These are phyloP conservation scores for Agrotis puta DNA, from an alignment of 2,888 invertebrate genomes.

Conservation along the genomic window DNA sequence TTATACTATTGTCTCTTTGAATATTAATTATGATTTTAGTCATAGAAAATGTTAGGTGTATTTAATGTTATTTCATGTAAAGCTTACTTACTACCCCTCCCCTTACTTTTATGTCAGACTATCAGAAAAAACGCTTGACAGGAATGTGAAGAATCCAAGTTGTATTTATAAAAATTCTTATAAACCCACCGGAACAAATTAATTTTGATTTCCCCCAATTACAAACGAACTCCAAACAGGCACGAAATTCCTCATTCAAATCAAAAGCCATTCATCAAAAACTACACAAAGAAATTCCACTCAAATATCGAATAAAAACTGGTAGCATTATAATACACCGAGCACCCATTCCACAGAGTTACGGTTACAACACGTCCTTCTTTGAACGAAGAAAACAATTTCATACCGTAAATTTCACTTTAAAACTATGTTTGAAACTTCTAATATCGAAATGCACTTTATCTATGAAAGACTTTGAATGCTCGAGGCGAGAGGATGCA, in stretches of 20 bases:
- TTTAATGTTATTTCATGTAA: background rate
- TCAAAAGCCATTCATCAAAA: conserved; percentile 32
- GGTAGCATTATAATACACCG: conserved; percentile 68
- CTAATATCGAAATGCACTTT: conserved; percentile 90
- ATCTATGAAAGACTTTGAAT: conserved; percentile 84
- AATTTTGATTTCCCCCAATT: conserved; percentile 13
- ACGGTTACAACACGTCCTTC: conserved; percentile 63
- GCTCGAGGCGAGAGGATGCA: conserved; percentile 84
- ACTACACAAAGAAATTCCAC: conserved; percentile 57
- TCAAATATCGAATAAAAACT: conserved; percentile 58
- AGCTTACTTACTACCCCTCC: background rate
- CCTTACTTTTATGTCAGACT: background rate
- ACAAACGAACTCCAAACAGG: conserved; percentile 32
- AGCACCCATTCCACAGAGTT: conserved; percentile 66
- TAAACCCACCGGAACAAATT: background rate
- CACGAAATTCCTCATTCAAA: conserved; percentile 35
- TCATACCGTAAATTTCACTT: conserved; percentile 84
- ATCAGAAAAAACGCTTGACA: background rate
- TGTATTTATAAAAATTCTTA: background rate
- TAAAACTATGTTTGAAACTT: conserved; percentile 86
- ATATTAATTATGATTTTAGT: conserved; percentile 1
- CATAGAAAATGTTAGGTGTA: background rate
- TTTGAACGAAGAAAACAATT: conserved; percentile 79
- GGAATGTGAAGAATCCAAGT: background rate
- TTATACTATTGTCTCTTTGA: conserved; percentile 12